Percentiles rank a stretch among this genome's conserved stretches.
These are phyloP conservation scores for Catocala nupta DNA, from an alignment of 2,888 invertebrate genomes.

Conservation along the genomic window DNA sequence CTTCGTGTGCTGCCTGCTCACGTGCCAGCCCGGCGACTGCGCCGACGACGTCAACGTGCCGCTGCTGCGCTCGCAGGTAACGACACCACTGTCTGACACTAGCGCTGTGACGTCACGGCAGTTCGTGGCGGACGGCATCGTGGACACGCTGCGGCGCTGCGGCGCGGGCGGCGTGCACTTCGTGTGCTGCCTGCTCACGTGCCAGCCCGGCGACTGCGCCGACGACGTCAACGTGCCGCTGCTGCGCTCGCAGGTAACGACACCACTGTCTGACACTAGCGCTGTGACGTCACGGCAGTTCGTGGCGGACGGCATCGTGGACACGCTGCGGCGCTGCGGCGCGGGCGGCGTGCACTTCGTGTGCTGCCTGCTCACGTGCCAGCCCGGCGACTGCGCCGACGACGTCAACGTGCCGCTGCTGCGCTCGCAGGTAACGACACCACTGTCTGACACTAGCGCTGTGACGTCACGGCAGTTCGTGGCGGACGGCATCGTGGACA, in stretches of 20 bases:
- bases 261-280: too few relatives aligned
- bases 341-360: slow-evolving; percentile 92
- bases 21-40: slow-evolving; percentile 86
- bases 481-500: slow-evolving; percentile 96
- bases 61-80: slow-evolving; percentile 94
- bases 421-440: slow-evolving; percentile 91
- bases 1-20: slow-evolving; percentile 95
- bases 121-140: slow-evolving; percentile 94
- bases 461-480: slow-evolving; percentile 79
- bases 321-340: slow-evolving; percentile 94
- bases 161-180: slow-evolving; percentile 91
- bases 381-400: slow-evolving; percentile 71
- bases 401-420: slow-evolving; percentile 94
- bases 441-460: too few relatives aligned
- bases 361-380: slow-evolving; percentile 93
- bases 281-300: slow-evolving; percentile 67
- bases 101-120: slow-evolving; percentile 30
- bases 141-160: slow-evolving; percentile 96
- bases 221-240: slow-evolving; percentile 94
- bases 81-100: too few relatives aligned
- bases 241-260: slow-evolving; percentile 92
- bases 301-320: slow-evolving; percentile 95
- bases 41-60: slow-evolving; percentile 92
- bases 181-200: slow-evolving; percentile 94
- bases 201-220: slow-evolving; percentile 80